phyloP scores from a whole-genome alignment of 2,888 invertebrate genomes.

The Cynaeus angustus region DNA sequence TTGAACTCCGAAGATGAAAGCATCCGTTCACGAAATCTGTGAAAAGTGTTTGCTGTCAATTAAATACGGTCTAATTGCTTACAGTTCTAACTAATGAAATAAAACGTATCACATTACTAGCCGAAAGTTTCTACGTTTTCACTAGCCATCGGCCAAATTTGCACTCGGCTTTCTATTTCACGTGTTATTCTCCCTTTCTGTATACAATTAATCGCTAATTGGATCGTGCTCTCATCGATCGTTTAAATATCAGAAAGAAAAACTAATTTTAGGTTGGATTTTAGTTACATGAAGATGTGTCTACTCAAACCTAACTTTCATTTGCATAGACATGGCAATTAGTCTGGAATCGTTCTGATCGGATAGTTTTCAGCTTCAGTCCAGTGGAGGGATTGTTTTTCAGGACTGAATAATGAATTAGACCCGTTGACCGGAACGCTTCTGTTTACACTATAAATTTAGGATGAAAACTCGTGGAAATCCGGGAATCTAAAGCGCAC shows the following conservation, averaged over 20 bases:
- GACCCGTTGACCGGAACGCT: slow-evolving; percentile 41
- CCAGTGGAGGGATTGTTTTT: slow-evolving; percentile 60
- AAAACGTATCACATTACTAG: slow-evolving; percentile 43
- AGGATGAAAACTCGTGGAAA: not conserved
- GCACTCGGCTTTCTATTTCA: slow-evolving; percentile 39
- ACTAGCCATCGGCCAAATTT: slow-evolving; percentile 36
- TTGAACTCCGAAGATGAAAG: no score
- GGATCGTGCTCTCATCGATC: slow-evolving; percentile 18
- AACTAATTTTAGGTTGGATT: slow-evolving; percentile 24
- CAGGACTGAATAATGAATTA: slow-evolving; percentile 47
- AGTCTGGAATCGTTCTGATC: slow-evolving; percentile 59
- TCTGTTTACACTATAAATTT: slow-evolving; percentile 45
- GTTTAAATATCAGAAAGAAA: slow-evolving; percentile 13
- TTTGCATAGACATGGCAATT: slow-evolving; percentile 63
- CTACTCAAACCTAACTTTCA: slow-evolving; percentile 53
- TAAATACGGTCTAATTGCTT: slow-evolving; percentile 42
- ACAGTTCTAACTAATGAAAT: slow-evolving; percentile 45
- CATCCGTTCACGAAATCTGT: not conserved
- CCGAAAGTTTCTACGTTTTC: slow-evolving; percentile 40
- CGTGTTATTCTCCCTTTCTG: slow-evolving; percentile 24
- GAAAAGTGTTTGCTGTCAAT: slow-evolving; percentile 40
- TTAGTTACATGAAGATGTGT: slow-evolving; percentile 23
- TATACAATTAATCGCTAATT: slow-evolving; percentile 37
- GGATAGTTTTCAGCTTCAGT: slow-evolving; percentile 60
- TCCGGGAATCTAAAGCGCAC: not conserved